Base-by-base conservation (phyloP, 2,888 invertebrate species). In the Ophion ventricosus region DNA sequence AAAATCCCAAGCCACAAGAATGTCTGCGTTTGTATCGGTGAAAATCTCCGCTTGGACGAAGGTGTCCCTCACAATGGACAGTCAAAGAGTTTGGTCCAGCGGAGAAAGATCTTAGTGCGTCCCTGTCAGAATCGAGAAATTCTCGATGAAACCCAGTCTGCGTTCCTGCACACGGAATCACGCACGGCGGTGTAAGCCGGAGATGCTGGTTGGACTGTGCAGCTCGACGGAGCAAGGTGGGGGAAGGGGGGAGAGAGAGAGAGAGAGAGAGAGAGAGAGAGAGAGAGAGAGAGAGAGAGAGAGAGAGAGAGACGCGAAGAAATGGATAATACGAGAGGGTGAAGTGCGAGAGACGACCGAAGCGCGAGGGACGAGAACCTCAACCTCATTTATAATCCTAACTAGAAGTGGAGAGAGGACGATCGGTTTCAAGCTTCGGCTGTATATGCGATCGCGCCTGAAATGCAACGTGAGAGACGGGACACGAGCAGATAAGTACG, bases 301-400 rank as follows among this genome's bases (percentile, higher is more conserved):
- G n/a, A n/a, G n/a, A n/a, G n/a, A n/a, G n/a, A n/a, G n/a, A n/a
- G n/a, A n/a, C n/a, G n/a, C n/a, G n/a, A n/a, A n/a, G n/a, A n/a
- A n/a, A n/a, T n/a, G n/a, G n/a, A n/a, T n/a, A n/a, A n/a, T n/a
- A n/a, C n/a, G n/a, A n/a, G n/a, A n/a, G n/a, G n/a, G n/a, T n/a
- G n/a, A 26, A 63, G 80, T 57, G 59, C 61, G 74, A 74, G 77
- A 70, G 64, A n/a, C 40, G 49, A 66, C 54, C 75, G 78, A 61
- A 76, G 64, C 17, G 49, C 70, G 82, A 35, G 7, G 35, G 35
- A 29, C 4, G 82, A 72, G 69, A 82, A 70, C 73, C 82, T 79
- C 69, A 66, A 66, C 43, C 84, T 88, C 89, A 89, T 90, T 90
- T 88, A 88, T 89, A 90, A 90, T 87, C 85, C 87, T 79, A 90